Evolutionary conservation across 35 echinoderm and acorn worm species (phyloP).

Genomic region (Eucidaris tribuloides): DNA sequence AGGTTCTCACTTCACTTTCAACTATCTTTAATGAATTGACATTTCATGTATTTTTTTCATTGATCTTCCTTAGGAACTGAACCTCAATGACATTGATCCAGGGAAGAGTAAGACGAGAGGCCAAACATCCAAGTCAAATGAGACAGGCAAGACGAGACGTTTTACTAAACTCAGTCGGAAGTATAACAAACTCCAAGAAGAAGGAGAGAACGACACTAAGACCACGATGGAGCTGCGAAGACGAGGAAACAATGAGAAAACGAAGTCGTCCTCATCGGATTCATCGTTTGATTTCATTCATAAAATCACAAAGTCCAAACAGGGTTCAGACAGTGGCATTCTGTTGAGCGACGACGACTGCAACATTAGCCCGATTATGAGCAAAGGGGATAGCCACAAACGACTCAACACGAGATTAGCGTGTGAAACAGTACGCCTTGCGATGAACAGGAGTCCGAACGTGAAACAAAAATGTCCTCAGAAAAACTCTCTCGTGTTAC

Average conservation of each 20-base stretch:
- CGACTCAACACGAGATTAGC: no score
- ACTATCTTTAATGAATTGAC: not conserved
- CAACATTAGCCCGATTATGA: not conserved
- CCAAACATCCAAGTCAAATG: not conserved
- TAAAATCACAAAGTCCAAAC: not conserved
- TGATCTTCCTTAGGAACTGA: no score
- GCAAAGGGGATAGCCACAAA: not conserved
- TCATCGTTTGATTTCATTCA: constrained; percentile 2
- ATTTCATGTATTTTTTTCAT: not conserved
- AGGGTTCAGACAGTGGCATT: not conserved
- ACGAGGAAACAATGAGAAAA: not conserved
- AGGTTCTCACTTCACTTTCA: not conserved
- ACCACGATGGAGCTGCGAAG: not conserved
- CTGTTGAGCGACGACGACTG: not conserved
- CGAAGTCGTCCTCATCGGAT: not conserved
- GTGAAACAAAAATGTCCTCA: not conserved
- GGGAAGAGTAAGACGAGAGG: not conserved
- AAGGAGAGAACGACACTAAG: not conserved
- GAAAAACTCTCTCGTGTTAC: no score
- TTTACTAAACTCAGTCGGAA: constrained; percentile 20
- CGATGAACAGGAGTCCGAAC: not conserved
- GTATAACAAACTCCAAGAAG: constrained; percentile 11
- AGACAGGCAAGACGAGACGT: not conserved
- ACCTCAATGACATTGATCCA: not conserved
- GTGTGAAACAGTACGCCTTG: constrained; percentile 7